Conservation (phyloP, 2,113 vertebrate genomes). For the Progne subis region DNA sequence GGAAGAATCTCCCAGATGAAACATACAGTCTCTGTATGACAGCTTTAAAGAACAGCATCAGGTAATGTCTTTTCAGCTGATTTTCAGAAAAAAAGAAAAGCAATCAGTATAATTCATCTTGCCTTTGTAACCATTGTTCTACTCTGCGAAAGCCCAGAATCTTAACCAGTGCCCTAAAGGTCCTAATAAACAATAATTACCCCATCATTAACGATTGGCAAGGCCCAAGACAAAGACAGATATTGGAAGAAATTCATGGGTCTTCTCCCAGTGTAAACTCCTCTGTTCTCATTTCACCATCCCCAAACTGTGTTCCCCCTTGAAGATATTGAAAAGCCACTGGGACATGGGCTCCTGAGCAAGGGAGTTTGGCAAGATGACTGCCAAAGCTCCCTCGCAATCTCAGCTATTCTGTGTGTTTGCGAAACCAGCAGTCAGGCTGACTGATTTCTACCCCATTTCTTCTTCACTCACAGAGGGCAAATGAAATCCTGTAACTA, state of each 20-base stretch:
- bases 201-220: neutral
- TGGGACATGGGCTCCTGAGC: neutral
- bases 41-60: neutral
- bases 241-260: neutral
- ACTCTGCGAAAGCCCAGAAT: neutral
- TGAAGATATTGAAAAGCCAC: neutral
- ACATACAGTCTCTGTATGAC: neutral
- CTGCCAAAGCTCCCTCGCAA: neutral
- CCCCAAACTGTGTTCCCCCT: fast-evolving
- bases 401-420: neutral
- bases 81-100: neutral
- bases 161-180: fast-evolving
- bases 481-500: neutral
- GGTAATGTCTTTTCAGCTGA: neutral
- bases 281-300: neutral
- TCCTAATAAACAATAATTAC: neutral
- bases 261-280: neutral
- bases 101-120: neutral
- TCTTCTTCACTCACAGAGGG: neutral
- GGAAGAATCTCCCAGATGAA: neutral
- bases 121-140: neutral
- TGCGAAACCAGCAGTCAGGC: neutral
- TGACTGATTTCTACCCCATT: neutral
- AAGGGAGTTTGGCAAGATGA: neutral
- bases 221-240: neutral